Base-by-base conservation (phyloP, 2,888 invertebrate species). In the Ariolimax columbianus region DNA sequence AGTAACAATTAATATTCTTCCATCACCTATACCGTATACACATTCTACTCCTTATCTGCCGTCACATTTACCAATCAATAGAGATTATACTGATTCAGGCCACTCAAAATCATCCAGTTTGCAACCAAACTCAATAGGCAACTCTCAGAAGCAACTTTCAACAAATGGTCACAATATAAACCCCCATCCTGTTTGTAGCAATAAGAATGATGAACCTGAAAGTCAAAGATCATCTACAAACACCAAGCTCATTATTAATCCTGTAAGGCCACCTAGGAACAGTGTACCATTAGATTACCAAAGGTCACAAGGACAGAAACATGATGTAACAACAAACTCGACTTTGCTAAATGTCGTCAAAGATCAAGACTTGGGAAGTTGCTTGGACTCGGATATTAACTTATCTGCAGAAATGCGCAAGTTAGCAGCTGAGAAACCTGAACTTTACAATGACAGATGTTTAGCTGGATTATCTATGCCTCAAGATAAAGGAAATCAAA, bases 391-490 rank as follows among this genome's bases (percentile, higher is more conserved):
- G 9, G 40, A 78, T 59, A 23, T 11, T 38, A 43, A 19, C 38
- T 36, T 40, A 26, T 70, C 70, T 47, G 51, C 36, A 51, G 84
- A 84, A 72, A 72, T 84, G 79, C 68, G 79, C 11, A 26, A 51
- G 36, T 33, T 79, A 33, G 55, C 79, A n/a, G 72, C 72, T 11
- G 11, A 70, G 36, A 83, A 83, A 26, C 70, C 77, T 33, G 84
- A 78, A 30, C 79, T 73, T n/a, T 84, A 78, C 38, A 33, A 77
- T 30, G 79, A 79, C 19, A 79, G 79, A 79, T 19, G 19, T 11
- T 11, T 36, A 26, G 23, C 43, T 14, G 73, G n/a, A 43, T 11
- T 47, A 30, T 43, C 43, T 47, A 11, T 47, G 9, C 2, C 14
- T 47, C 73, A 47, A 30, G 73, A 73, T 26, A 73, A 43, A 0